Evolutionary conservation across 1,140 invertebrate genomes (phyloP).

Genomic region (Magallana angulata): DNA sequence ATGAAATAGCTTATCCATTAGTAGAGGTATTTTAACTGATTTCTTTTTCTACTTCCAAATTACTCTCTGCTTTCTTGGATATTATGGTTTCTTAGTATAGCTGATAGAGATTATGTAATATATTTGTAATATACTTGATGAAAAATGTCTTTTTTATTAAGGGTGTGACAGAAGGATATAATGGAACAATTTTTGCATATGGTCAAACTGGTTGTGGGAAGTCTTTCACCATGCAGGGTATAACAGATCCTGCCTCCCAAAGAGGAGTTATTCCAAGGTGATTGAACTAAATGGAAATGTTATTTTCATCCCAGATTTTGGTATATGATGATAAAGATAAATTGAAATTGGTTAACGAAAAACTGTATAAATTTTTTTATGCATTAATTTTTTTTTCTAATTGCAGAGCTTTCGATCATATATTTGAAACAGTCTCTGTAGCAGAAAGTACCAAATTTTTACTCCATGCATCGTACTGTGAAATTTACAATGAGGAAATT

Average conservation of each 20-base stretch:
- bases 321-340: too few species aligned
- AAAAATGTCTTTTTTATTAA: slow-evolving; percentile 71
- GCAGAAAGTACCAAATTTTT: slow-evolving; percentile 90
- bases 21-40: slow-evolving; percentile 82
- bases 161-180: slow-evolving; percentile 84
- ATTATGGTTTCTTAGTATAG: not conserved
- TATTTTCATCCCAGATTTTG: too few species aligned
- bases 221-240: slow-evolving; percentile 83
- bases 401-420: slow-evolving; percentile 89
- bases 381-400: slow-evolving; percentile 27
- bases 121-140: not conserved
- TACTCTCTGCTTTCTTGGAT: not conserved
- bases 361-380: too few species aligned
- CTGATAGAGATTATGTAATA: not conserved
- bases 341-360: not conserved
- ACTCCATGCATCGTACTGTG: slow-evolving; percentile 93
- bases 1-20: slow-evolving; percentile 85
- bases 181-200: slow-evolving; percentile 84
- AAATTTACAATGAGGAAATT: slow-evolving; percentile 96
- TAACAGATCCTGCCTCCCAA: slow-evolving; percentile 81
- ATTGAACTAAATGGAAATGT: too few species aligned
- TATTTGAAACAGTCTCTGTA: slow-evolving; percentile 94
- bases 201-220: slow-evolving; percentile 83
- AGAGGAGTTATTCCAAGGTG: slow-evolving; percentile 90
- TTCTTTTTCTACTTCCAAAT: not conserved